Evolutionary conservation across 1,140 invertebrate species (phyloP), one percentile per base, ranked within the genome.

Genomic region (Penaeus japonicus): DNA sequence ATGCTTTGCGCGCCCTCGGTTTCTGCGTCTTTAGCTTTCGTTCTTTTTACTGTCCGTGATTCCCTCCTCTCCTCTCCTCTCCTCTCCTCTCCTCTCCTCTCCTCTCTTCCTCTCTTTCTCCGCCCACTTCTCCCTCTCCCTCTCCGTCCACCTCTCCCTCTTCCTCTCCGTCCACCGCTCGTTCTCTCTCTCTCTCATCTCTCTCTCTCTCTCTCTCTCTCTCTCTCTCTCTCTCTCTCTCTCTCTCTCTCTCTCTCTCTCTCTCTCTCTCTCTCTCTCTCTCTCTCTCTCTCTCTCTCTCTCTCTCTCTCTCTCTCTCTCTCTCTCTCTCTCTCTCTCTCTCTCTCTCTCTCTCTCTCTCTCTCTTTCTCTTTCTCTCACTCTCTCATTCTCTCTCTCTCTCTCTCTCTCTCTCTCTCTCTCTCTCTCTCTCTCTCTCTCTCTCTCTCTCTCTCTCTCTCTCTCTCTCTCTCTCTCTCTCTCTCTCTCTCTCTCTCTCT

Each of bases 261-360:
- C 0, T 30, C n/a, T 53, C 2, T 22, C 39, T 35, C 39, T 47
- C 75, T 35, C 75, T 7, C 75, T 35, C 75, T 27, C 1, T 7
- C 75, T 32, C 17, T 83, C 27, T 2, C 2, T 59, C 24, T 32
- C 35, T 7, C 55, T 7, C 55, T 84, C 82, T 84, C 82, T 84
- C 55, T 84, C 55, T 62, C 55, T 84, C 55, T 65, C 82, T 84
- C 55, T 84, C 55, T 84, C 59, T 84, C 30, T 39, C 27, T 84
- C 59, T 84, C 59, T 84, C 59, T 70, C 59, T 47, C 59, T 70
- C 59, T 84, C 59, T 70, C 83, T 84, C 30, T 78, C 30, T 35
- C 75, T 3, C 10, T 78, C 30, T 78, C 10, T 30, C 30, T 30
- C 2, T 78, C 75, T 35, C 27, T 78, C 30, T 35, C 24, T 78